Evolutionary conservation across 1,140 invertebrate species (phyloP).

Genomic region (Asobara japonica): DNA sequence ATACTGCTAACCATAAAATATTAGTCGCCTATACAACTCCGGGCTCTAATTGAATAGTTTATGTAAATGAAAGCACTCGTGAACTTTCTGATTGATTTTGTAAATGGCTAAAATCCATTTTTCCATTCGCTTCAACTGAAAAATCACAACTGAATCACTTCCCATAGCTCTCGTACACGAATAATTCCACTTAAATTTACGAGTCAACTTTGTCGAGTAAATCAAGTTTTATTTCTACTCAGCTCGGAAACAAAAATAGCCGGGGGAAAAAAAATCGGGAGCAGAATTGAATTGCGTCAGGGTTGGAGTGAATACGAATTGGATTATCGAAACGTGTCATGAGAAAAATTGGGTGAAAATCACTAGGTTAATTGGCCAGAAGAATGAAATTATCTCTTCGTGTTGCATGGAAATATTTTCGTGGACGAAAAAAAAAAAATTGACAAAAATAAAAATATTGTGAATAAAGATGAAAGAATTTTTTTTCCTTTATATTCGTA

Average conservation of each 20-base stretch:
- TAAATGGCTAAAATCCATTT: neutral
- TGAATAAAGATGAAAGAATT: too few species aligned
- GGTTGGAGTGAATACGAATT: neutral
- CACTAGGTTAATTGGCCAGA: neutral
- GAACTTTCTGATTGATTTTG: neutral
- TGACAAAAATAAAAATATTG: too few species aligned
- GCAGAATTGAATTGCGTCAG: neutral
- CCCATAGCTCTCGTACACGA: neutral
- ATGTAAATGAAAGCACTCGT: neutral
- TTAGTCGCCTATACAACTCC: neutral
- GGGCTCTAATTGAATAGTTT: neutral
- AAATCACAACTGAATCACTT: neutral
- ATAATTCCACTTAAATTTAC: neutral
- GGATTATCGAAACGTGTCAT: neutral
- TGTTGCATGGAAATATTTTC: neutral
- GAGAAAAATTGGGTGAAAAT: conserved; percentile 1
- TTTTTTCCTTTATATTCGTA: too few species aligned
- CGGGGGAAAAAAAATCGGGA: too few species aligned
- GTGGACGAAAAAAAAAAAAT: too few species aligned
- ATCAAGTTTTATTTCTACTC: conserved; percentile 1
- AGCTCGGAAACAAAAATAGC: neutral
- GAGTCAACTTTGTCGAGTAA: neutral
- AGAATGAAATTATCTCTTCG: neutral
- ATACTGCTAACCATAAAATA: neutral
- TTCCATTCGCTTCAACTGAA: neutral